Evolutionary conservation across 2,888 invertebrate genomes (phyloP), one percentile per base, ranked within the genome.

Genomic region (Drosophila nigritarsus): DNA sequence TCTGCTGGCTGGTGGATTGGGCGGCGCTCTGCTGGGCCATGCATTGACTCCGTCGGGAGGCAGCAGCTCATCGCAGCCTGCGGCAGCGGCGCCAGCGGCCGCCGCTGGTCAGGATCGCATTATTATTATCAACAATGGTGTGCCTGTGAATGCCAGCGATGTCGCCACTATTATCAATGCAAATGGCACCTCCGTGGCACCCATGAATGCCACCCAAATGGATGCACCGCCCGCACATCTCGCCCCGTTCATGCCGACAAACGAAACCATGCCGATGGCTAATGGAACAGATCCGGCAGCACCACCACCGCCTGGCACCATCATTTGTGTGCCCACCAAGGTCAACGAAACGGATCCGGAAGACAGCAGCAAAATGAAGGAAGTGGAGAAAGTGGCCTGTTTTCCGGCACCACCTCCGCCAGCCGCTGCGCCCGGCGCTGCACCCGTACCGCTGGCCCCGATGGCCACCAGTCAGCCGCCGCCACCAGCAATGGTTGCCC

Each of bases 91-190:
- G 27, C 82, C 85, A 36, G 84, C 82, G 36, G 77, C 78, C 20
- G 78, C 85, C 32, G 83, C 71, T 51, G 89, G 87, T 15, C 91
- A 91, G 75, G 90, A 84, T 45, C 91, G 91, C 42, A 90, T 93
- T n/a, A 92, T 93, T 5, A 93, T 93, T 20, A 92, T 92, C 24
- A 93, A 93, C 65, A 93, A 92, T 56, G 92, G 93, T 27, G 91
- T 89, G 48, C 89, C 91, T 34, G 83, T 88, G 13, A 88, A 86
- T 40, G 81, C 83, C 54, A 83, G 65, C 60, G 88, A 79, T 71
- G 90, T 84, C 59, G 80, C 83, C 13, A 83, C 87, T 7, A 79
- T 89, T 29, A 91, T 91, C 42, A 92, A 92, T 81, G 84, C 60
- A 68, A 80, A 60, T 67, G 91, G 90, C 27, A 83, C 76, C 11